Evolutionary conservation across 2,113 vertebrate genomes (phyloP), one percentile per base, ranked within the genome.

Genomic region (Boleophthalmus pectinirostris): DNA sequence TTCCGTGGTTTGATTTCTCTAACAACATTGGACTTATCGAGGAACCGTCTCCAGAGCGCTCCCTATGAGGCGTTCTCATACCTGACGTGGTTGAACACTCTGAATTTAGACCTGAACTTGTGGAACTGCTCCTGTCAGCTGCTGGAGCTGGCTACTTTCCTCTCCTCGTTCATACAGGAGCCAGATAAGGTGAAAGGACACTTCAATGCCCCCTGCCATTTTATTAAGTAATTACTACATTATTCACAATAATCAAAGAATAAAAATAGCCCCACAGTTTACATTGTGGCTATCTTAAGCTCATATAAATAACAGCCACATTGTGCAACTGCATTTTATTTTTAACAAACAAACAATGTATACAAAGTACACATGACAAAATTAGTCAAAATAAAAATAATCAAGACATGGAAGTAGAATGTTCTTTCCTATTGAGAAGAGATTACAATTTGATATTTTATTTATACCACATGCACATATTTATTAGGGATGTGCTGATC

Each of bases 61-160:
- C 91, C 87, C 23, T 58, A 84, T 0, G 92, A 94, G 24, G 84
- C 91, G 0, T 95, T 95, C 47, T 92, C 92, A 12, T 90, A 90
- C 35, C 85, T 95, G 60, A 84, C 82, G 66, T 89, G 90, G 82
- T 85, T 96, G 68, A 90, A 87, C 4, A 77, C 89, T 70, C 87
- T 95, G 45, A 94, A 92, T 70, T 83, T 96, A 73, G 92, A 93
- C 46, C 85, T 90, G 23, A 95, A 95, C 78, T 85, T 66, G 2
- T 95, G 94, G 95, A 92, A 90, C 81, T 95, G 95, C 72, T 91
- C 90, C 13, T 96, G 95, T 66, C 89, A 93, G 66, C 91, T 95
- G 51, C 70, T 91, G 67, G 91, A 90, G 0, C 82, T 94, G 14
- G 86, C 89, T 0, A 23, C 23, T 2, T 93, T 95, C 79, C 89